A percentile compares a stretch with the other conserved stretches of the same genome.
These are phyloP conservation scores for Elgonia sp. DNA, from an alignment of 2,888 invertebrate genomes.

Conservation along the genomic window DNA sequence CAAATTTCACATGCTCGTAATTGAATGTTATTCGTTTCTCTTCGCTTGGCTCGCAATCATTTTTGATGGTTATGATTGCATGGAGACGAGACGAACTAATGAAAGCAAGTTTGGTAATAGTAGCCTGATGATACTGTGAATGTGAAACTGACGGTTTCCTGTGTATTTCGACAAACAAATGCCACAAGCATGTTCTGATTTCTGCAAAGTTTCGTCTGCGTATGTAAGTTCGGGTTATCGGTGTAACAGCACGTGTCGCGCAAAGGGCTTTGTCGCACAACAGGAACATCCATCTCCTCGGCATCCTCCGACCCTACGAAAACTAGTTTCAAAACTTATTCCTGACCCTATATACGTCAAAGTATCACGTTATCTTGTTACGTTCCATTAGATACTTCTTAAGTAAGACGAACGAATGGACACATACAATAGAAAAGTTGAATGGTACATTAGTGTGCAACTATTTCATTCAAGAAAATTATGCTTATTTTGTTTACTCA, in stretches of 20 bases:
- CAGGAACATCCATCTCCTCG: conserved; percentile 57
- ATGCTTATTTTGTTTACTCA: conserved; percentile 20
- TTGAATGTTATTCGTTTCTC: conserved; percentile 21
- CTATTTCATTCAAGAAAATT: conserved; percentile 24
- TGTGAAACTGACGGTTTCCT: conserved; percentile 45
- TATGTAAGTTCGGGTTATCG: conserved; percentile 61
- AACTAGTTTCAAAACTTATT: conserved; percentile 73
- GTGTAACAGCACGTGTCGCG: conserved; percentile 54
- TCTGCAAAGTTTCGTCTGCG: conserved; percentile 56
- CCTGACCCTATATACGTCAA: conserved; percentile 58
- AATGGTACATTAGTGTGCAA: conserved; percentile 22
- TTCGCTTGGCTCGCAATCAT: conserved; percentile 17
- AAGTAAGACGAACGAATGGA: conserved; percentile 54
- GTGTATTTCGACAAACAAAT: conserved; percentile 60
- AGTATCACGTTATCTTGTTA: conserved; percentile 61
- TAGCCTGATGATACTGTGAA: conserved; percentile 30
- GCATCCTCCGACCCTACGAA: conserved; percentile 43
- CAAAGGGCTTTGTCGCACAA: conserved; percentile 65
- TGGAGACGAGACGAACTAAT: conserved; percentile 18
- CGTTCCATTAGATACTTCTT: conserved; percentile 59
- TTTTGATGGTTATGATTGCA: conserved; percentile 27
- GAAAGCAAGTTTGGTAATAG: conserved; percentile 45
- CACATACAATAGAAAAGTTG: conserved; percentile 29
- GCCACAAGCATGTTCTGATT: conserved; percentile 58
- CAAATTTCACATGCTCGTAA: not conserved